phyloP scores from a whole-genome alignment of 2,797 vertebrate species.

The Percopsis omiscomaycus region DNA sequence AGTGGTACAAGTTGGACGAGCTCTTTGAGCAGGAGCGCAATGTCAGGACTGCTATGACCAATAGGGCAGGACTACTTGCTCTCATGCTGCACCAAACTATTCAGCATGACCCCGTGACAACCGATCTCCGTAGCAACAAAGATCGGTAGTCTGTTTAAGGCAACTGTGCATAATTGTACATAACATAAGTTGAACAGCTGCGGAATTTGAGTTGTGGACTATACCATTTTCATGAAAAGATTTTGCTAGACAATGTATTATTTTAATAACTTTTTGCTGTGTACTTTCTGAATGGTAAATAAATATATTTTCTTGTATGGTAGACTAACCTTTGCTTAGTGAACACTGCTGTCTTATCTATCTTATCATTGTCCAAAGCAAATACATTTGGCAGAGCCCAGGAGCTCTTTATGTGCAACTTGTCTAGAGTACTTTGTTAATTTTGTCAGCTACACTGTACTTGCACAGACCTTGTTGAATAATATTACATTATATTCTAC shows the following conservation, averaged over 20 bases:
- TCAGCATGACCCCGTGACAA: slow-evolving; percentile 90
- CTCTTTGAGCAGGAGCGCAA: slow-evolving; percentile 95
- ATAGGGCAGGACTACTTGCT: slow-evolving; percentile 91
- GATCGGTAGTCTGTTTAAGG: slow-evolving; percentile 76
- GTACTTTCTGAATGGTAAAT: slow-evolving; percentile 37
- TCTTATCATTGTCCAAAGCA: slow-evolving; percentile 47
- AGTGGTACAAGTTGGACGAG: slow-evolving; percentile 98
- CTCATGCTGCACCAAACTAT: slow-evolving; percentile 96
- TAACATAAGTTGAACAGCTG: slow-evolving; percentile 8
- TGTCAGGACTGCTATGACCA: slow-evolving; percentile 93
- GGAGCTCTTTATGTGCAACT: too few relatives aligned
- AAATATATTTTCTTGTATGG: slow-evolving; percentile 55
- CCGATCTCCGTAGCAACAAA: slow-evolving; percentile 87
- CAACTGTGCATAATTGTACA: slow-evolving; percentile 18
- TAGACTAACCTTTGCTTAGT: slow-evolving; percentile 35
- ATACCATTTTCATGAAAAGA: slow-evolving; percentile 25
- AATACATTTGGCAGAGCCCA: slow-evolving; percentile 26
- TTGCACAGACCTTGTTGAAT: too few relatives aligned
- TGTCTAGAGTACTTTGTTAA: too few relatives aligned
- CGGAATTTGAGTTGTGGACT: slow-evolving; percentile 16
- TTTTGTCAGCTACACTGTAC: too few relatives aligned
- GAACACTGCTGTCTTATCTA: slow-evolving; percentile 43
- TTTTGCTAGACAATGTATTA: slow-evolving; percentile 49
- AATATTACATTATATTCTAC: too few relatives aligned
- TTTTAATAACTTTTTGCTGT: slow-evolving; percentile 56